phyloP scores from a whole-genome alignment of 2,113 vertebrate species.

The Edolisoma coerulescens region DNA sequence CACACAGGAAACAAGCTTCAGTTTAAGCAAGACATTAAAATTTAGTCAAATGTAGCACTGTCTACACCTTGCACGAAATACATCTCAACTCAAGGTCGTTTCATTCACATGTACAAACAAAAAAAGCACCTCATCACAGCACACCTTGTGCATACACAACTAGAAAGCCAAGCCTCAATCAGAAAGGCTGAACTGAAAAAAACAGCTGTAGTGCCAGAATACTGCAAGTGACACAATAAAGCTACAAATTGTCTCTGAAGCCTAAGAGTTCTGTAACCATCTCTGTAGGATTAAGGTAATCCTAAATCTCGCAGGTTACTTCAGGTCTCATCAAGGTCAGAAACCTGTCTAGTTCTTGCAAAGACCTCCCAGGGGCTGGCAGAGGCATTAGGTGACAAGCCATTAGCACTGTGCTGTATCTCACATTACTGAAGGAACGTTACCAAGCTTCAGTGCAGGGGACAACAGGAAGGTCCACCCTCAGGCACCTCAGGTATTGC shows the following conservation, averaged over 20 bases:
- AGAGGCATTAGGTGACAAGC: background rate
- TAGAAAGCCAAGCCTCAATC: background rate
- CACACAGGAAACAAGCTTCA: background rate
- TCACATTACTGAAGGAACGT: background rate
- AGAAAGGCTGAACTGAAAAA: background rate
- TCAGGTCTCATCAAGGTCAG: background rate
- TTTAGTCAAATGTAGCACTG: background rate
- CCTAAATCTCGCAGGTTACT: background rate
- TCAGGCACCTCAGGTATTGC: background rate
- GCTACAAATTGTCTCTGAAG: background rate
- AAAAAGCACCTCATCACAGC: background rate
- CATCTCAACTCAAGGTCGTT: background rate
- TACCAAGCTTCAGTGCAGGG: background rate
- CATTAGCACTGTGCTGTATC: background rate
- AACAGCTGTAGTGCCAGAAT: background rate
- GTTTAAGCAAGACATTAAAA: background rate
- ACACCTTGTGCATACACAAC: background rate
- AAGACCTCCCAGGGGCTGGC: background rate
- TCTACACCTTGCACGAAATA: background rate
- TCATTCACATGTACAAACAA: background rate
- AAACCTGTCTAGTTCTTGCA: background rate
- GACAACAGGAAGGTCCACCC: background rate
- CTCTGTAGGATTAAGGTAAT: background rate
- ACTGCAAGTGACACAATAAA: background rate
- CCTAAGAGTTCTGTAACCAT: background rate